Base-by-base conservation (phyloP, 92 coral and sea anemone genomes). In the Diadumene lineata region DNA sequence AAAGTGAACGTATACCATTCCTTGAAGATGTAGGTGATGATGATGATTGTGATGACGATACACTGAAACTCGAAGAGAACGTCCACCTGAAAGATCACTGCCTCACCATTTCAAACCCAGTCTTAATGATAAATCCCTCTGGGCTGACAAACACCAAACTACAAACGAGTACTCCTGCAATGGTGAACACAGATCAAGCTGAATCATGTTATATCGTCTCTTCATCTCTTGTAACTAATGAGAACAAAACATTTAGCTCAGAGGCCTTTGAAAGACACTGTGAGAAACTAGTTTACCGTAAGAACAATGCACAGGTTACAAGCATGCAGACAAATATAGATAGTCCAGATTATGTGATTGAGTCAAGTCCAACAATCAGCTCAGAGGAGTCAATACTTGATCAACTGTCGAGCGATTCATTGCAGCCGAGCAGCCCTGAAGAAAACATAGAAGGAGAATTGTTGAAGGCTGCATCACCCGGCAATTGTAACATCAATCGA, bases 1-100 rank as follows among this genome's bases (percentile, higher is more conserved):
- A 66, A n/a, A 56, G 23, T 44, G 48, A 38, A 38, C 13, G 7
- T 6, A 72, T 72, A 9, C 77, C 77, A 56, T 72, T 72, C 66
- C 77, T 72, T 10, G 77, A 72, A 72, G 32, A 72, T 31, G 34
- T 56, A 28, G 3, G 64, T n/a, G 11, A 23, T n/a, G 26, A 7
- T 7, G 31, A 26, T 1, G 15, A 17, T 31, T 23, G 1, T 3
- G 64, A 31, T 31, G 13, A 38, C 13, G 48, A 38, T 38, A 13
- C 7, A 6, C 48, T 4, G 6, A 13, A 38, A 38, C 13, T 4
- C 48, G 7, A 38, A 38, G 13, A 38, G 7, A 38, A 6, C 6
- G 48, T 38, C 6, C n/a, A n/a, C n/a, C n/a, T n/a, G n/a, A n/a
- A n/a, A n/a, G n/a, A n/a, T n/a, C n/a, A n/a, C n/a, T n/a, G n/a